Conservation (phyloP, 2,888 invertebrate species). For the Drosophila austrosaltans region DNA sequence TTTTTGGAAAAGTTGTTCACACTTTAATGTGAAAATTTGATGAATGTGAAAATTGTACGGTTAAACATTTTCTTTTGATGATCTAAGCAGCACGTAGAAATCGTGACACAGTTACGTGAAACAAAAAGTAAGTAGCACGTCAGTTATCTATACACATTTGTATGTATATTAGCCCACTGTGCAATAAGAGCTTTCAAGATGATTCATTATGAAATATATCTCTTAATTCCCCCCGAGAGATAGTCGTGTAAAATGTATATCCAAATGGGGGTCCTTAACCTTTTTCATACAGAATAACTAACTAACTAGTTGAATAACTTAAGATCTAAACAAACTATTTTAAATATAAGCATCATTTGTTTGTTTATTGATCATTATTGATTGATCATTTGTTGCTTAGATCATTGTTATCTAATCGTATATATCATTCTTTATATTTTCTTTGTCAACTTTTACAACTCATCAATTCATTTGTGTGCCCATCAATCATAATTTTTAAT, state of each 20-base stretch:
- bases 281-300: background rate
- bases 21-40: slow-evolving; percentile 51
- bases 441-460: slow-evolving; percentile 1
- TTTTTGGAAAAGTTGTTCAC: slow-evolving; percentile 42
- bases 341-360: background rate
- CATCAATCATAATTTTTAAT: slow-evolving; percentile 3
- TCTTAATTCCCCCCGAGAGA: background rate
- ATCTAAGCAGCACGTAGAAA: slow-evolving; percentile 17
- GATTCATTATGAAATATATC: background rate
- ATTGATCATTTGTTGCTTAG: background rate
- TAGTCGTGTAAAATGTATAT: background rate
- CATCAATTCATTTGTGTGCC: background rate
- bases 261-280: background rate
- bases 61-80: slow-evolving; percentile 33
- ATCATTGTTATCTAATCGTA: too few species aligned
- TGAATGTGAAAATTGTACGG: slow-evolving; percentile 56
- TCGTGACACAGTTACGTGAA: slow-evolving; percentile 21
- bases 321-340: background rate
- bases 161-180: background rate
- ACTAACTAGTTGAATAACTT: too few species aligned
- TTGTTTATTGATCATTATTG: slow-evolving; percentile 4
- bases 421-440: background rate
- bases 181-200: background rate
- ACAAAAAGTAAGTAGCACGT: slow-evolving; percentile 1
- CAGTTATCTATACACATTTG: background rate